These are phyloP conservation scores for Stenurella melanura DNA, from an alignment of 2,888 invertebrate genomes.

Conservation along the genomic window DNA sequence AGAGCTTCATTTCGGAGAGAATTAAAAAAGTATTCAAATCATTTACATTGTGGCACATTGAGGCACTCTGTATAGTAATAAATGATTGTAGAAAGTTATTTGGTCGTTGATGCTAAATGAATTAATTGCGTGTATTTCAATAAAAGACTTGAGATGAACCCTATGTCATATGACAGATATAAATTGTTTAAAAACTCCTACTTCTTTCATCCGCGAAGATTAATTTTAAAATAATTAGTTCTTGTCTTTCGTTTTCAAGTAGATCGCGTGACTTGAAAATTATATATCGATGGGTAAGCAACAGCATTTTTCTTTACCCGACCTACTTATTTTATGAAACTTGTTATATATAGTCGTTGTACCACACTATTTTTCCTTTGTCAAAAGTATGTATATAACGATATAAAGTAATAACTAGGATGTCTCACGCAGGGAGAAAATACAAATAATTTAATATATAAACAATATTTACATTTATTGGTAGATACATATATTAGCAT, in stretches of 20 bases:
- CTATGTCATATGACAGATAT: neutral
- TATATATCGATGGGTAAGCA: slow-evolving; percentile 5
- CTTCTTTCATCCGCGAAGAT: slow-evolving; percentile 2
- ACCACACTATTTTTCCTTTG: neutral
- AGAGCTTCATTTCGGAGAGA: no score
- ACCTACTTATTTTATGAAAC: neutral
- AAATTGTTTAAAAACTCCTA: slow-evolving; percentile 11
- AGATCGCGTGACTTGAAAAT: slow-evolving; percentile 13
- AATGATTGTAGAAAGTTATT: no score
- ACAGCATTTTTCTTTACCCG: neutral
- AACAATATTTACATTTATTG: no score
- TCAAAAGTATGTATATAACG: no score
- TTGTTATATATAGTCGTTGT: neutral
- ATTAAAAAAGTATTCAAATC: no score
- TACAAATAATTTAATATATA: no score
- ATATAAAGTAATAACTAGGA: neutral
- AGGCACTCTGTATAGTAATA: no score
- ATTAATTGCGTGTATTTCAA: neutral
- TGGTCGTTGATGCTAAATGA: neutral
- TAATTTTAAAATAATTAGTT: slow-evolving; percentile 22
- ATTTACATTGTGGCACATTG: no score
- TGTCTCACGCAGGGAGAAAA: no score
- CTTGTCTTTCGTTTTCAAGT: neutral
- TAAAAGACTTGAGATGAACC: neutral
- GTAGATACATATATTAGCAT: no score